phyloP scores from a whole-genome alignment of 53 echinoderm and acorn worm genomes.

The Echinarachnius parma region DNA sequence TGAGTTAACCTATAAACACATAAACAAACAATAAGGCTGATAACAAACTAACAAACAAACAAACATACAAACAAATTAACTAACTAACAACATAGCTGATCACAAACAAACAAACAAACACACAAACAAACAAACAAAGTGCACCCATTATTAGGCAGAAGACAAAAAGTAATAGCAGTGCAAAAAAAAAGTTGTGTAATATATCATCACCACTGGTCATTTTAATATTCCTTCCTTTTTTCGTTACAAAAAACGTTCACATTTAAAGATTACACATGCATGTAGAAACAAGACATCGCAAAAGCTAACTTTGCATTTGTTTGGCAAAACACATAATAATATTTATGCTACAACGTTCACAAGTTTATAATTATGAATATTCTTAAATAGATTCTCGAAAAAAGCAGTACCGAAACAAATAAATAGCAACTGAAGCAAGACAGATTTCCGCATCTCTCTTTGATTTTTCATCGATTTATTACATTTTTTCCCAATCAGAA shows the following conservation, averaged over 20 bases:
- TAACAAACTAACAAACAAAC: neutral
- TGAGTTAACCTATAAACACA: neutral
- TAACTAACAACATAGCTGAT: neutral
- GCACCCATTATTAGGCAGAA: neutral
- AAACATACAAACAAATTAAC: neutral
- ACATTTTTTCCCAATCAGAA: neutral
- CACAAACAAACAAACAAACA: neutral
- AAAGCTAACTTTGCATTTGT: slow-evolving; percentile 32
- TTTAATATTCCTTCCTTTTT: slow-evolving; percentile 39
- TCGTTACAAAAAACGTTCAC: slow-evolving; percentile 26
- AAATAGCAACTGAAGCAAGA: slow-evolving; percentile 17
- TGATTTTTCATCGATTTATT: too few relatives aligned
- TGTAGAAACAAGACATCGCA: slow-evolving; percentile 34
- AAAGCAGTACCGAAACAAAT: slow-evolving; percentile 35
- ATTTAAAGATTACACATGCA: slow-evolving; percentile 40
- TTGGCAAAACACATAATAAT: slow-evolving; percentile 40
- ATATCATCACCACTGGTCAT: slow-evolving; percentile 20
- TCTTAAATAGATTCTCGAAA: slow-evolving; percentile 41
- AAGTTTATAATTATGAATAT: slow-evolving; percentile 1
- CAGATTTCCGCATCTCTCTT: too few relatives aligned
- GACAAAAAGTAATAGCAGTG: neutral
- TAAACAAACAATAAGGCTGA: neutral
- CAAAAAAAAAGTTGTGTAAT: neutral
- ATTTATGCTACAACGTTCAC: slow-evolving; percentile 36
- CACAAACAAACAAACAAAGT: neutral